Conservation (phyloP, 2,888 invertebrate species). For the Drosophila anomelani region DNA sequence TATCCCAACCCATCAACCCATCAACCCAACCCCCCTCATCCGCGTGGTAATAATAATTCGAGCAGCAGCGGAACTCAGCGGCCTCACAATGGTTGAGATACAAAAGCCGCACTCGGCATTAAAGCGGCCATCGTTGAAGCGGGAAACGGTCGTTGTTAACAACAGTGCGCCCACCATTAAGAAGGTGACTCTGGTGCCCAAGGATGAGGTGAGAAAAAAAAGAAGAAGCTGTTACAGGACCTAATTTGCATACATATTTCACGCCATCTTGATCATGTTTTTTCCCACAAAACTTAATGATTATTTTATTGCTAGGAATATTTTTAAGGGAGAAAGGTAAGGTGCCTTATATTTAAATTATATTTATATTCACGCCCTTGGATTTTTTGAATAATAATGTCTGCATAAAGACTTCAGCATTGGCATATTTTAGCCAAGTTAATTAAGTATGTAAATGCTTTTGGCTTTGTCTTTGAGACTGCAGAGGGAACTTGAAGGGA, state of each 20-base stretch:
- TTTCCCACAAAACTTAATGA: background rate
- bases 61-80: conserved; percentile 9
- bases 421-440: conserved; percentile 57
- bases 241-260: conserved; percentile 9
- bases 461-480: conserved; percentile 23
- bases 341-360: background rate
- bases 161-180: conserved; percentile 84
- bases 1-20: background rate
- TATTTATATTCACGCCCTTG: background rate
- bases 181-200: conserved; percentile 84
- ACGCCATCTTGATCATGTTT: background rate
- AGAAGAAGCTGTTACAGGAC: background rate
- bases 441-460: conserved; percentile 77
- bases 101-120: conserved; percentile 84
- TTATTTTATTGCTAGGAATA: conserved; percentile 1
- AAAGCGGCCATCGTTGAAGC: conserved; percentile 82
- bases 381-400: background rate
- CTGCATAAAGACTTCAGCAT: background rate
- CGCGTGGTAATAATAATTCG: conserved; percentile 13
- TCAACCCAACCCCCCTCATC: conserved; percentile 6
- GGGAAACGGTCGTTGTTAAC: conserved; percentile 84
- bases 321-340: background rate
- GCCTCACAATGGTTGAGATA: conserved; percentile 82
- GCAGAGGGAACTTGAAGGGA: conserved; percentile 48
- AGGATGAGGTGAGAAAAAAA: conserved; percentile 83